Evolutionary conservation across 92 coral and sea anemone species (phyloP).

Genomic region (Zoanthus sansibaricus): DNA sequence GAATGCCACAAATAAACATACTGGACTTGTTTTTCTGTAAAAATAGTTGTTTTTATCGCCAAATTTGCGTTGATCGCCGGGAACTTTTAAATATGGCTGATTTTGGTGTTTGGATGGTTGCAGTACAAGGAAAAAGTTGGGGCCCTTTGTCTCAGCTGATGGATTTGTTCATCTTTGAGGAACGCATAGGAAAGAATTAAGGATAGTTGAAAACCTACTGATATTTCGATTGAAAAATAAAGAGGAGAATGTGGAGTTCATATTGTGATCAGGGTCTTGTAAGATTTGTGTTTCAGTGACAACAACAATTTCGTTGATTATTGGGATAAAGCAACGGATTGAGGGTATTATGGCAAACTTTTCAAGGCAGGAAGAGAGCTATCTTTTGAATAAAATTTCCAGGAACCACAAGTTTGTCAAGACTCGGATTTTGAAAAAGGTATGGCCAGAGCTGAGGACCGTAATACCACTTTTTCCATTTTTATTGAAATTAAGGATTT

Average conservation of each 20-base stretch:
- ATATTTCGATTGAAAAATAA: conserved; percentile 18
- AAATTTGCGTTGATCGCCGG: background rate
- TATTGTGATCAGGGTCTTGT: background rate
- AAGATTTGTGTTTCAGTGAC: conserved; percentile 2
- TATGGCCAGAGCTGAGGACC: background rate
- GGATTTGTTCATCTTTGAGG: background rate
- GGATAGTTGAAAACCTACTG: background rate
- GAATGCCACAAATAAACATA: too few relatives aligned
- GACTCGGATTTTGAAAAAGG: background rate
- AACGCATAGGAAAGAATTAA: background rate
- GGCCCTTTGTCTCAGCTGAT: background rate
- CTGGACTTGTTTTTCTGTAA: too few relatives aligned
- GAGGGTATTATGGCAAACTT: conserved; percentile 7
- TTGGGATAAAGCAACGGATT: background rate
- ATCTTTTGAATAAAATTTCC: background rate
- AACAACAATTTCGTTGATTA: background rate
- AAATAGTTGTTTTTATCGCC: background rate
- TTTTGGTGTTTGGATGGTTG: background rate
- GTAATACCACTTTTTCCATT: background rate
- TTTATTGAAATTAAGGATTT: background rate
- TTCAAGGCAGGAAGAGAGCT: conserved; percentile 11
- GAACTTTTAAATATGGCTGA: background rate
- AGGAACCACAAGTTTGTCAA: conserved; percentile 5
- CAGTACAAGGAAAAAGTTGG: background rate
- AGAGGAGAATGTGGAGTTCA: conserved; percentile 9